A percentile compares a stretch with the other conserved stretches of the same genome.
These are phyloP conservation scores for Pomatostomus ruficeps DNA, from an alignment of 2,113 vertebrate species.

Conservation along the genomic window DNA sequence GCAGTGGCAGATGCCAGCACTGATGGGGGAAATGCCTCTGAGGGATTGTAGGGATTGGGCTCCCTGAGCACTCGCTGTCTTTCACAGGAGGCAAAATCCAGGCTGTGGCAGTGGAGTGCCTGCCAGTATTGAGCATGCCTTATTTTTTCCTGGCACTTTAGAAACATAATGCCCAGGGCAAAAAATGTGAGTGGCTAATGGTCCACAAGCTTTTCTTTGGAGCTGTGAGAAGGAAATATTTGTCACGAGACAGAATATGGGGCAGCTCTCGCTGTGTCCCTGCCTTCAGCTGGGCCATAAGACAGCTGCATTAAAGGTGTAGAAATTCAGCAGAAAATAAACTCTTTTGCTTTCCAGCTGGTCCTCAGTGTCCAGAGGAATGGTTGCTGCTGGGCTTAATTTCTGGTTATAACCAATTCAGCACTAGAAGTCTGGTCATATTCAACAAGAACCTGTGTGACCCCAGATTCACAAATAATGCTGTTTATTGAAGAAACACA, in stretches of 20 bases:
- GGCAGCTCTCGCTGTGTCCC: neutral
- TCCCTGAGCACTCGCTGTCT: fast-evolving
- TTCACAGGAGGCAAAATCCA: neutral
- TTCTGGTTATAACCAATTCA: neutral
- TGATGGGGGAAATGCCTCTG: neutral
- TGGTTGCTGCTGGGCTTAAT: too few species aligned
- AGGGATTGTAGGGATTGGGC: fast-evolving
- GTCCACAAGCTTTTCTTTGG: neutral
- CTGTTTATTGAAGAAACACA: neutral
- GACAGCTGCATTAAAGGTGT: neutral
- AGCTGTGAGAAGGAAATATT: neutral
- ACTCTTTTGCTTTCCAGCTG: neutral
- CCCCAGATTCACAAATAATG: neutral
- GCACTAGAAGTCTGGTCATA: neutral
- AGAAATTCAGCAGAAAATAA: neutral
- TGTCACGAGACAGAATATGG: neutral
- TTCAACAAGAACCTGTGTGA: neutral
- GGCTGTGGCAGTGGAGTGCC: neutral
- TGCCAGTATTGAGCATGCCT: neutral
- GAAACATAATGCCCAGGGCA: neutral
- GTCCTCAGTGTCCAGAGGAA: neutral
- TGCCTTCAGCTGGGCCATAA: neutral
- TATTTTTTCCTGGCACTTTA: neutral
- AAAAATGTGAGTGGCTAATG: neutral
- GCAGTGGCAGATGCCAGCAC: neutral